Evolutionary conservation across 1,140 invertebrate genomes (phyloP), one percentile per base, ranked within the genome.

Genomic region (Ptiloglossa arizonensis): DNA sequence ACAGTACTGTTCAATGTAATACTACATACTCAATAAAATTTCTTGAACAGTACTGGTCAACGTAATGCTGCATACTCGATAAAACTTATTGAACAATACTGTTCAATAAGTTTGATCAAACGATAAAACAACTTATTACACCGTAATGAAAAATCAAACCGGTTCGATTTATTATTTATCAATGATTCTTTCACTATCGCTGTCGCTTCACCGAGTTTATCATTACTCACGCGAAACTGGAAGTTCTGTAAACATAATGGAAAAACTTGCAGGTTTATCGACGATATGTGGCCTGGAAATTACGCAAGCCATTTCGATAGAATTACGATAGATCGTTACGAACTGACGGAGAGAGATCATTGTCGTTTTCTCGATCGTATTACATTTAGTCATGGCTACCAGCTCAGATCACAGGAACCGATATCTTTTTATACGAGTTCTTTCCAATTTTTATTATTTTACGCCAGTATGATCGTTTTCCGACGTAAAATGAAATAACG

Each of bases 281-380:
- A 19, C 32, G 29, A 56, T 22, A 41, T 56, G 15, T 22, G 8
- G 22, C 35, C 5, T 0, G 6, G 9, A 24, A 11, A 41, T 69
- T 69, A 22, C 67, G 67, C 22, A 69, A 66, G 46, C n/a, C n/a
- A n/a, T n/a, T n/a, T n/a, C n/a, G n/a, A n/a, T n/a, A n/a, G n/a
- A n/a, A n/a, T n/a, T n/a, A n/a, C 17, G 17, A 38, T 24, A 13
- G 32, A 1, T 19, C 29, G n/a, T 11, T 68, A 35, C 27, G 66
- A 38, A 24, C 35, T 56, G 41, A 57, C 48, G 2, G 52, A 22
- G 17, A 44, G 27, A 71, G 68, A 71, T 70, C 54, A 46, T 57
- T 57, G 68, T 29, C 41, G 54, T 29, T n/a, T 59, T 59, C 32
- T 71, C 54, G 54, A 71, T 71, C 41, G 24, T 27, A 32, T 71